Base-by-base conservation (phyloP, 2,888 invertebrate species). In the Eubasilissa splendida region DNA sequence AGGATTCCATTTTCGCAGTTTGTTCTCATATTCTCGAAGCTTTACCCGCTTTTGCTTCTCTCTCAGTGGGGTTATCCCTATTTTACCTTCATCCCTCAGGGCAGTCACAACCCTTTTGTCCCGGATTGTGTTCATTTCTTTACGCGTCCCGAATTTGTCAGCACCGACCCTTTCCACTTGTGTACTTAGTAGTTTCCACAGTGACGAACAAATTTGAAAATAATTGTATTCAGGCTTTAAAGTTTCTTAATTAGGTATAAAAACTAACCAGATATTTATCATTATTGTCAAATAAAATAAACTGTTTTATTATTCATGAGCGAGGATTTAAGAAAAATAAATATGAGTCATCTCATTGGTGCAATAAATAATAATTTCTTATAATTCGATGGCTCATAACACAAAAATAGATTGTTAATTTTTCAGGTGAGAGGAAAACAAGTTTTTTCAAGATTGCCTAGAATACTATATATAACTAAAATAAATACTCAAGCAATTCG, bases 61-160 rank as follows among this genome's bases (percentile, higher is more conserved):
- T 22, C 63, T 63, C 11, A 3, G 31, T 22, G 31, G 12, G 31
- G 63, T 11, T 63, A 63, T 63, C 63, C 63, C 33, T 33, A 11
- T 33, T 12, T 33, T 63, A 33, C 63, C 63, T 63, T 2, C 63
- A 63, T 31, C 63, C 22, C 63, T 22, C 42, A 10, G 63, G 63
- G 63, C 31, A 33, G 33, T 22, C 33, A 42, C 42, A 12, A n/a
- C 31, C 54, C 71, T 33, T 71, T 71, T 71, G 70, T 71, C 22
- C 54, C 7, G 31, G 71, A 71, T 71, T 54, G 71, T 54, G 31
- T 71, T 71, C 56, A 56, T 14, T 71, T 71, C 54, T 54, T 71
- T 56, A 71, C 71, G 71, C 71, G 56, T 71, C 54, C 71, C 71
- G 54, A 56, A 71, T 71, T 71, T 54, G 71, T 71, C 71, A 71